Evolutionary conservation across 1,140 invertebrate species (phyloP).

Genomic region (Branchinecta lindahli): DNA sequence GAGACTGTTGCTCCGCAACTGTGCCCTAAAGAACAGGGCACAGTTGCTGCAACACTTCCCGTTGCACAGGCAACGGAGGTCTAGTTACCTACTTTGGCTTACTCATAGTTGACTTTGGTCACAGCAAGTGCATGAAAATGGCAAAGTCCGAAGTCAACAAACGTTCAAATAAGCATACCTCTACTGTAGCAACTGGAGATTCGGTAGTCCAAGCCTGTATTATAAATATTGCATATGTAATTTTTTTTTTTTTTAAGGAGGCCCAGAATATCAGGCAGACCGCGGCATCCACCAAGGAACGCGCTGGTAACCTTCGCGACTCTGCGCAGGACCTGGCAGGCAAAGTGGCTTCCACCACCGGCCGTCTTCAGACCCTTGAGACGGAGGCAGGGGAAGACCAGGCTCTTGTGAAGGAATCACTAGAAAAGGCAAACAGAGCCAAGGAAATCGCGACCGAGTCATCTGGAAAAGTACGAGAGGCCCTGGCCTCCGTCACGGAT

Average conservation of each 20-base stretch:
- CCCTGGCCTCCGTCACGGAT: slow-evolving; percentile 54
- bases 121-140: too few relatives aligned
- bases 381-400: slow-evolving; percentile 55
- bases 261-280: slow-evolving; percentile 57
- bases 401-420: slow-evolving; percentile 49
- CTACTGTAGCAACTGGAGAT: too few relatives aligned
- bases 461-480: slow-evolving; percentile 58
- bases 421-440: slow-evolving; percentile 66
- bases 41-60: too few relatives aligned
- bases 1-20: too few relatives aligned
- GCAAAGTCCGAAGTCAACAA: too few relatives aligned
- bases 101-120: too few relatives aligned
- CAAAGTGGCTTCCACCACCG: slow-evolving; percentile 51
- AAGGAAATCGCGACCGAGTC: slow-evolving; percentile 62
- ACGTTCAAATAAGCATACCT: too few relatives aligned
- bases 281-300: slow-evolving; percentile 54
- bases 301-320: slow-evolving; percentile 52
- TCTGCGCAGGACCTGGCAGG: slow-evolving; percentile 55
- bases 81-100: too few relatives aligned
- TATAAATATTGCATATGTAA: too few relatives aligned
- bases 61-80: too few relatives aligned
- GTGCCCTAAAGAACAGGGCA: too few relatives aligned
- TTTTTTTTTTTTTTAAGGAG: slow-evolving; percentile 36
- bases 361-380: slow-evolving; percentile 50
- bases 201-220: too few relatives aligned